A percentile compares a stretch with the other conserved stretches of the same genome.
These are phyloP conservation scores for Ranitomeya variabilis DNA, from an alignment of 2,113 vertebrate species.

Conservation along the genomic window DNA sequence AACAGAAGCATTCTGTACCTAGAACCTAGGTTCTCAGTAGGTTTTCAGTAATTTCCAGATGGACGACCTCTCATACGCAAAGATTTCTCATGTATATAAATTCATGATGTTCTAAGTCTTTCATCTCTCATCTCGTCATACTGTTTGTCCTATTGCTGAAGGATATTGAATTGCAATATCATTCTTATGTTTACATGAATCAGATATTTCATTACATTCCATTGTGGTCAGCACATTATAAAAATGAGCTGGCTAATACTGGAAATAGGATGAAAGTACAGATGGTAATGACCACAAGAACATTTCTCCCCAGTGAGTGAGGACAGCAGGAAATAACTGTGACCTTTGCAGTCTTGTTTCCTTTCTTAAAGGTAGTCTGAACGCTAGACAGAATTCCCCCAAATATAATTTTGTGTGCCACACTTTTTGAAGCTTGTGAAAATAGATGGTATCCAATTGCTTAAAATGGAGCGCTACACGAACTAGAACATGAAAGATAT, in stretches of 20 bases:
- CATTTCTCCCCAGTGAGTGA: constrained; percentile 77
- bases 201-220: background rate
- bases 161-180: constrained; percentile 16
- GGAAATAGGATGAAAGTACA: constrained; percentile 76
- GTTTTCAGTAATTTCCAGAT: background rate
- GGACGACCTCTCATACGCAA: background rate
- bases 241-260: constrained; percentile 22
- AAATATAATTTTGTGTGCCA: constrained; percentile 64
- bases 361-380: constrained; percentile 78
- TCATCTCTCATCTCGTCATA: background rate
- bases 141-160: background rate
- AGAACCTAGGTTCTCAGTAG: background rate
- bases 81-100: background rate
- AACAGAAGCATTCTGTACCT: background rate
- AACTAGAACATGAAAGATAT: background rate
- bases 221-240: background rate
- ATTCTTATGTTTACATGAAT: background rate
- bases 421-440: background rate
- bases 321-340: constrained; percentile 88
- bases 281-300: constrained; percentile 79
- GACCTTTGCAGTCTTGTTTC: constrained; percentile 82
- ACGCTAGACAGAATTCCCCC: constrained; percentile 73
- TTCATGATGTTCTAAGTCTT: background rate
- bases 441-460: background rate
- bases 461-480: background rate